A percentile compares a stretch with the other conserved stretches of the same genome.
Evolutionary conservation across 2,797 vertebrate genomes (phyloP).

Genomic region (Enteromius argenteus): DNA sequence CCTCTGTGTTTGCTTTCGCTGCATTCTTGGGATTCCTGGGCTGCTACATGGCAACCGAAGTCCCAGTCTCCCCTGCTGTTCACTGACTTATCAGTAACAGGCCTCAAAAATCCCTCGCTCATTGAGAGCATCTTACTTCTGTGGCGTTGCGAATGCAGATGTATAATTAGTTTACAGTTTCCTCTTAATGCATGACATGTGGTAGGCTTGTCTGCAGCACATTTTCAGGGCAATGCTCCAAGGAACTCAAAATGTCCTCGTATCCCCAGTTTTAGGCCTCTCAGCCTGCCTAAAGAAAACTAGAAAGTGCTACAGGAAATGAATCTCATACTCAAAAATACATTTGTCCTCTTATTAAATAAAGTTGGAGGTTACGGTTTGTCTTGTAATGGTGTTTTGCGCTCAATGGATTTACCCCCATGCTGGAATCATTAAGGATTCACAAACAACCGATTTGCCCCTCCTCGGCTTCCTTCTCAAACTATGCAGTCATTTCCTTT

Average conservation of each 20-base stretch:
- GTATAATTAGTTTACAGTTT: constrained; percentile 76
- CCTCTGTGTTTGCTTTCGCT: constrained; percentile 81
- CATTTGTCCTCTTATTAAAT: constrained; percentile 18
- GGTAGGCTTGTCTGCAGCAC: constrained; percentile 61
- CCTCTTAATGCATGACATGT: constrained; percentile 73
- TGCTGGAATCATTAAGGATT: constrained; percentile 32
- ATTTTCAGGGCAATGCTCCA: constrained; percentile 56
- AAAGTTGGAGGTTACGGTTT: background rate
- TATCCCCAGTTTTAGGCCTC: constrained; percentile 7
- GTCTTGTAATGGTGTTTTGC: background rate
- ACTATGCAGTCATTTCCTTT: constrained; percentile 43
- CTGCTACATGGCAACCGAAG: constrained; percentile 63
- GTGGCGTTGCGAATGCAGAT: constrained; percentile 70
- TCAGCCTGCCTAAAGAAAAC: constrained; percentile 2
- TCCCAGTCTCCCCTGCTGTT: constrained; percentile 53
- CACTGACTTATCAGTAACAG: constrained; percentile 65
- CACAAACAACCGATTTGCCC: constrained; percentile 26
- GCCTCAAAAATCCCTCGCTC: constrained; percentile 38
- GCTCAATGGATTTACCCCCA: background rate
- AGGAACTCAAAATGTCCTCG: constrained; percentile 30
- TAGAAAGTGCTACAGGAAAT: background rate
- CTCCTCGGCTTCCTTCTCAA: constrained; percentile 33
- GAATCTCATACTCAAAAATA: background rate
- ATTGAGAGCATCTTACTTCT: constrained; percentile 41
- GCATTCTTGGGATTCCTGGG: constrained; percentile 80